Evolutionary conservation across 2,113 vertebrate genomes (phyloP).

Genomic region (Bubo scandiacus): DNA sequence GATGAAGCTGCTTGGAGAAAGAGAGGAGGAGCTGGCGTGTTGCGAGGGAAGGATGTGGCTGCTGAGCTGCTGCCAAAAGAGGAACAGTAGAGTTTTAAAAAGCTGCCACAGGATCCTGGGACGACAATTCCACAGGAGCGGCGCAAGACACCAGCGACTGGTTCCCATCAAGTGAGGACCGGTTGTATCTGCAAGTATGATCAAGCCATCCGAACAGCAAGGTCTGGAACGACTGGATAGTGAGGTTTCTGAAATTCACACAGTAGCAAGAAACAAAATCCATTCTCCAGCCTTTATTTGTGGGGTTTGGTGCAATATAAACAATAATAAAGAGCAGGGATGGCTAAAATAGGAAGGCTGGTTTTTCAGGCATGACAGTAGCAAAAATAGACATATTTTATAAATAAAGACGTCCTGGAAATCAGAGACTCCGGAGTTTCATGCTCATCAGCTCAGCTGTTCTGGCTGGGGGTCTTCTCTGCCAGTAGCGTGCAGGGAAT

Average conservation of each 20-base stretch:
- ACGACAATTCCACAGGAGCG: neutral
- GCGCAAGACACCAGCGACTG: neutral
- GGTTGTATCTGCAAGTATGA: constrained; percentile 31
- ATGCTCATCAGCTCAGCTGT: constrained; percentile 43
- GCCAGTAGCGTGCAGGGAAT: neutral
- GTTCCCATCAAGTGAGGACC: neutral
- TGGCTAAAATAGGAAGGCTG: constrained; percentile 16
- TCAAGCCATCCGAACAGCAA: neutral
- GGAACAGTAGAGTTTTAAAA: neutral
- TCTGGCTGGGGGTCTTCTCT: neutral
- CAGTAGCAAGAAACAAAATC: neutral
- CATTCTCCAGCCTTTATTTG: neutral
- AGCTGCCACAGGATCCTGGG: neutral
- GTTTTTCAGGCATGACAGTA: neutral
- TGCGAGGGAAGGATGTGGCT: constrained; percentile 38
- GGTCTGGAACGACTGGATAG: constrained; percentile 4
- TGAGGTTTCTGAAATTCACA: neutral
- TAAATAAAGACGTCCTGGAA: constrained; percentile 50
- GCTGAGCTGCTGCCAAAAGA: constrained; percentile 21
- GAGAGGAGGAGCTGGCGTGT: neutral
- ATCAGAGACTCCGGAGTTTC: neutral
- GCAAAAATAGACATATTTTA: constrained; percentile 32
- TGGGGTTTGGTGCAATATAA: neutral
- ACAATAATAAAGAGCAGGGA: neutral
- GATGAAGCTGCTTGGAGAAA: neutral